These are phyloP conservation scores for Allygus modestus DNA, from an alignment of 2,888 invertebrate genomes.

Conservation along the genomic window DNA sequence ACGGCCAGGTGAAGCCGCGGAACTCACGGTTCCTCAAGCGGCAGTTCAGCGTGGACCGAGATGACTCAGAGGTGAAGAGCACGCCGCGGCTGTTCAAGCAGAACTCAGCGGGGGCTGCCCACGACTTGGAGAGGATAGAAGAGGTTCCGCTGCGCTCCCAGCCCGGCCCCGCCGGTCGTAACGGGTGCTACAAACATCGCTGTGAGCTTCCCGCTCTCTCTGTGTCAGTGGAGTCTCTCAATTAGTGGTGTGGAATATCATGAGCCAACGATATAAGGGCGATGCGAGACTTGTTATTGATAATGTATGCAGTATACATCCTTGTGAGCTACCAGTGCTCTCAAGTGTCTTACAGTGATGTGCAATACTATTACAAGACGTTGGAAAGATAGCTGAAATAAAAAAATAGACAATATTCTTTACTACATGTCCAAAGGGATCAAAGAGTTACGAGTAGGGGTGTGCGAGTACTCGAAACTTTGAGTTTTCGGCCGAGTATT, in stretches of 20 bases:
- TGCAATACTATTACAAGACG: no score
- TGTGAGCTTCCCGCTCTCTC: constrained; percentile 53
- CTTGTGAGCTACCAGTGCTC: no score
- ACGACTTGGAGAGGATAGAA: constrained; percentile 84
- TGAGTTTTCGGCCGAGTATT: no score
- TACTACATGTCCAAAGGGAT: no score
- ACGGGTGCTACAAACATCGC: constrained; percentile 66
- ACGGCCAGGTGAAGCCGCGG: constrained; percentile 69
- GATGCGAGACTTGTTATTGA: no score
- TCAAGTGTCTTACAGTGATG: no score
- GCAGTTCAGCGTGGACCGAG: constrained; percentile 84
- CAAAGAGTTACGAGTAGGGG: no score
- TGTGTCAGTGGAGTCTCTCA: constrained; percentile 41
- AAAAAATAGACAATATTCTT: no score
- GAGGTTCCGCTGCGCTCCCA: constrained; percentile 74
- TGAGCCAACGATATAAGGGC: no score
- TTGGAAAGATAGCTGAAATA: no score
- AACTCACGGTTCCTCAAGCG: constrained; percentile 76
- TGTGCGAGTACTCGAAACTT: no score
- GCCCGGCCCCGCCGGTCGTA: not conserved
- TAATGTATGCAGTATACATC: no score
- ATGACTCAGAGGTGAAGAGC: constrained; percentile 74
- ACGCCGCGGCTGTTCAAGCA: constrained; percentile 78
- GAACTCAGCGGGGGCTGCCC: constrained; percentile 83
- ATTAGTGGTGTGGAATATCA: not conserved